A percentile compares a stretch with the other conserved stretches of the same genome.
Conservation (phyloP, 2,888 invertebrate species). For the Drosophila cracens region DNA sequence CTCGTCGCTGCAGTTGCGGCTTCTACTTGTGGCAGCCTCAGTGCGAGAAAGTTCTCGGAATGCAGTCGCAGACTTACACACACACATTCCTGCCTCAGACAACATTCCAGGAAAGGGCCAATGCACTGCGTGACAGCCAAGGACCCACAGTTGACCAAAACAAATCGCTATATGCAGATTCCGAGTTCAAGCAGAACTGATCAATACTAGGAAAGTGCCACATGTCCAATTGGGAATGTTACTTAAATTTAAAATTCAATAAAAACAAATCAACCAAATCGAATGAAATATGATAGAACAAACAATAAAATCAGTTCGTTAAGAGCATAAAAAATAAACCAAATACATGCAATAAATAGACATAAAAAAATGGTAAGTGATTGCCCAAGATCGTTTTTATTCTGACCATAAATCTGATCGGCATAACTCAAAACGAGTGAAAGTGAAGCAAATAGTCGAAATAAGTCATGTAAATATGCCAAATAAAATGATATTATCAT, state of each 20-base stretch:
- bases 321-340: not conserved
- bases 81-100: conserved; percentile 55
- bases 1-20: conserved; percentile 16
- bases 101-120: conserved; percentile 70
- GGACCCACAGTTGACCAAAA: conserved; percentile 28
- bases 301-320: not conserved
- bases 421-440: conserved; percentile 33
- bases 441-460: conserved; percentile 29
- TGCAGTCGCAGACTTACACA: conserved; percentile 45
- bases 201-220: not conserved
- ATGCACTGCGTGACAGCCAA: conserved; percentile 42
- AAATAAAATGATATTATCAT: conserved; percentile 38
- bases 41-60: conserved; percentile 58
- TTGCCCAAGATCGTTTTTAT: not conserved
- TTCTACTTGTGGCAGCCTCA: conserved; percentile 24
- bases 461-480: conserved; percentile 19
- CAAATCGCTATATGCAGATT: not conserved
- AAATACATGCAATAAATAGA: not conserved
- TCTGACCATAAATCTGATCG: conserved; percentile 1
- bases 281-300: not conserved
- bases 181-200: not conserved
- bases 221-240: not conserved
- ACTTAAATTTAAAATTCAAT: not conserved
- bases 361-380: not conserved
- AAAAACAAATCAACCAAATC: not conserved